Percentiles rank a stretch among this genome's conserved stretches.
These are phyloP conservation scores for Mixornis gularis DNA, from an alignment of 2,113 vertebrate species.

Conservation along the genomic window DNA sequence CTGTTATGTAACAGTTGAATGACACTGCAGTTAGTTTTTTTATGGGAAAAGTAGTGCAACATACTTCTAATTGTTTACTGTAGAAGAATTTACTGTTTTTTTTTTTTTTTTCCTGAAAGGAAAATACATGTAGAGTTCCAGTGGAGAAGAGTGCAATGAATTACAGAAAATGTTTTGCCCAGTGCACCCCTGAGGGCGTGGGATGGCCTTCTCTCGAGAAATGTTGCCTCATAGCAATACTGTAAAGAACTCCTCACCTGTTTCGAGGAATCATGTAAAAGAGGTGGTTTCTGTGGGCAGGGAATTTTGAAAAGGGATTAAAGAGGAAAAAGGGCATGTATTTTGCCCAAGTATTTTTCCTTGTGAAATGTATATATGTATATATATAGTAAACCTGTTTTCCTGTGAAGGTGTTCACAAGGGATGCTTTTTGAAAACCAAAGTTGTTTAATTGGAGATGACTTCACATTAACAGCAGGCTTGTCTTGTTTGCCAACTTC, in stretches of 20 bases:
- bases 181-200: not conserved
- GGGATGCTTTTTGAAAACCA: not conserved
- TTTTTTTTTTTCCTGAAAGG: not conserved
- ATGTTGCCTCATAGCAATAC: not conserved
- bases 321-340: not conserved
- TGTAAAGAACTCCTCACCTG: fast-evolving
- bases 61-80: not conserved
- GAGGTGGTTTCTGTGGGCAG: not conserved
- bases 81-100: not conserved
- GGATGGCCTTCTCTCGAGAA: not conserved
- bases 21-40: not conserved
- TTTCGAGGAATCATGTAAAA: not conserved
- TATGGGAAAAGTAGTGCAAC: not conserved
- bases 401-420: not conserved
- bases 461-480: not conserved
- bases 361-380: not conserved
- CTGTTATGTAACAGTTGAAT: not conserved
- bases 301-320: not conserved
- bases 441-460: not conserved
- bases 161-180: not conserved
- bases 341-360: not conserved
- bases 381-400: not conserved
- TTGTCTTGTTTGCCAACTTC: not conserved
- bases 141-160: not conserved
- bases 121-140: not conserved